phyloP scores from a whole-genome alignment of 2,113 vertebrate genomes.

The Colistium nudipinnis region DNA sequence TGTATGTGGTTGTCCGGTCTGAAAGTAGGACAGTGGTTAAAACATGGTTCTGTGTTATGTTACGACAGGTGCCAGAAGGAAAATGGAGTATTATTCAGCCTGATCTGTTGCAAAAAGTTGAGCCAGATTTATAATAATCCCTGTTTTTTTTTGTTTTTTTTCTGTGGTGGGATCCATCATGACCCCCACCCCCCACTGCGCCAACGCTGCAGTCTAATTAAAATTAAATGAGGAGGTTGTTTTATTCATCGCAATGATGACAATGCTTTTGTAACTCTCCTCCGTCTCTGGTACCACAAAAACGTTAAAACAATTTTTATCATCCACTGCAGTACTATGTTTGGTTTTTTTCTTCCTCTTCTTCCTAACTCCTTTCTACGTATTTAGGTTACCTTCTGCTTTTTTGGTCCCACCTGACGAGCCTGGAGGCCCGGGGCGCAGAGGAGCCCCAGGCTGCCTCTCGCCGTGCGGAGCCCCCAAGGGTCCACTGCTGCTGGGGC shows the following conservation, averaged over 20 bases:
- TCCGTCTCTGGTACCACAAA: not conserved
- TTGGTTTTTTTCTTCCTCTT: not conserved
- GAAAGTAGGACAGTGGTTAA: conserved; percentile 3
- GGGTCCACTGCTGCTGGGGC: conserved; percentile 53
- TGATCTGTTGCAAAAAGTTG: not conserved
- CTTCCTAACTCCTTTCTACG: not conserved
- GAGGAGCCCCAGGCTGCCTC: conserved; percentile 46
- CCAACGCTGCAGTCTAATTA: not conserved
- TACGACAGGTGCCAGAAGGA: not conserved
- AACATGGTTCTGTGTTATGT: not conserved
- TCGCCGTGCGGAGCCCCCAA: conserved; percentile 47
- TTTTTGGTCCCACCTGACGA: conserved; percentile 48
- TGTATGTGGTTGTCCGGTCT: not conserved
- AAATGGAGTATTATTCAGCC: not conserved
- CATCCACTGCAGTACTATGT: not conserved
- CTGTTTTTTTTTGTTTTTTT: not conserved
- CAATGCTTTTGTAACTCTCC: not conserved
- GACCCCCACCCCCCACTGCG: not conserved
- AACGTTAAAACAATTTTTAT: not conserved
- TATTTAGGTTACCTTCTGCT: conserved; percentile 56
- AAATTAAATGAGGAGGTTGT: not conserved
- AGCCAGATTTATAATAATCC: not conserved
- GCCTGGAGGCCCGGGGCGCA: conserved; percentile 30
- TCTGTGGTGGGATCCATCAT: not conserved
- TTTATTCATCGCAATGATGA: not conserved